Conservation (phyloP, 2,113 vertebrate species). For the Litocranius walleri region DNA sequence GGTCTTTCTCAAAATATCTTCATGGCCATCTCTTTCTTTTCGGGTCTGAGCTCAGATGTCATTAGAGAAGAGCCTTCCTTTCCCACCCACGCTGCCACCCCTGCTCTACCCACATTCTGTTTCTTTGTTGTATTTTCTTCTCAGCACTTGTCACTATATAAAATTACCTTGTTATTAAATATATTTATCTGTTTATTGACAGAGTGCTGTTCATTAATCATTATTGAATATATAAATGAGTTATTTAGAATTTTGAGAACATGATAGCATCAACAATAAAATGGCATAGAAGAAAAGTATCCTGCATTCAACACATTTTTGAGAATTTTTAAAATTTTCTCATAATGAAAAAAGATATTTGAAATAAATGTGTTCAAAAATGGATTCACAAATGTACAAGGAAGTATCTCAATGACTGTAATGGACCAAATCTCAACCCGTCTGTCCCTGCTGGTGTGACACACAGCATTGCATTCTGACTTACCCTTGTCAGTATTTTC, state of each 20-base stretch:
- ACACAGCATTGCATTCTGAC: not conserved
- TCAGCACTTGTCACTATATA: not conserved
- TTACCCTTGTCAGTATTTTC: not conserved
- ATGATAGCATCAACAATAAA: not conserved
- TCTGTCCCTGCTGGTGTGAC: not conserved
- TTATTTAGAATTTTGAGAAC: not conserved
- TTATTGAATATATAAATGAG: not conserved
- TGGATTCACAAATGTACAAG: not conserved
- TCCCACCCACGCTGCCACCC: not conserved
- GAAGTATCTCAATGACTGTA: not conserved
- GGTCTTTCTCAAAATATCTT: not conserved
- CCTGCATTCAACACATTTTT: not conserved
- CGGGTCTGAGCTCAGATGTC: not conserved
- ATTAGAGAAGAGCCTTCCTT: not conserved
- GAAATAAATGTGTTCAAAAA: not conserved
- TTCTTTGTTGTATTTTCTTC: not conserved
- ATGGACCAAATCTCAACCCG: not conserved
- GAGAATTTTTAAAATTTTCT: not conserved
- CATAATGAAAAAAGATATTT: not conserved
- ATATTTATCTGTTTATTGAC: not conserved
- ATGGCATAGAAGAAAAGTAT: not conserved
- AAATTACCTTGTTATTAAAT: not conserved
- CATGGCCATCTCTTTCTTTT: not conserved
- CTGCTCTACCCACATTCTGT: not conserved
- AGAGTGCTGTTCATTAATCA: not conserved